Evolutionary conservation across 2,113 vertebrate genomes (phyloP).

Genomic region (Zingel zingel): DNA sequence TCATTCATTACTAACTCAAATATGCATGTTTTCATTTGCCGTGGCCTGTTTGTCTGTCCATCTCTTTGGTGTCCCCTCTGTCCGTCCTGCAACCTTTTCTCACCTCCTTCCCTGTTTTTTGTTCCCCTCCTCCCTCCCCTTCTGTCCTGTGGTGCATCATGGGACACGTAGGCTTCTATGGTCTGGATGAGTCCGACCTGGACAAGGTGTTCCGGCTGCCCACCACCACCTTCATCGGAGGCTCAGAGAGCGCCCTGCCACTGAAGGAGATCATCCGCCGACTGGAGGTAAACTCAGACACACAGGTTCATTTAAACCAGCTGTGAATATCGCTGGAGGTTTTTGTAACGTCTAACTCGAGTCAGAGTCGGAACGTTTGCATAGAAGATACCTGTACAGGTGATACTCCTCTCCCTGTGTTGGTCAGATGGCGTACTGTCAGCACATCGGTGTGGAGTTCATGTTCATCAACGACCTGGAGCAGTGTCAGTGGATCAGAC

Average conservation of each 20-base stretch:
- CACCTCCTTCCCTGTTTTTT: constrained; percentile 14
- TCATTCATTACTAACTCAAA: not conserved
- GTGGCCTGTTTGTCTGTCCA: not conserved
- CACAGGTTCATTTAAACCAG: not conserved
- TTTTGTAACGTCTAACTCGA: not conserved
- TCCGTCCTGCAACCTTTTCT: constrained; percentile 10
- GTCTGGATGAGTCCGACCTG: constrained; percentile 94
- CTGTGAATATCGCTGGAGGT: no score
- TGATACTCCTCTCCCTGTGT: not conserved
- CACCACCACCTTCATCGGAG: constrained; percentile 98
- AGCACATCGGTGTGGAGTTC: constrained; percentile 98
- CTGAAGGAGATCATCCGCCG: constrained; percentile 96
- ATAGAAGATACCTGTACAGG: not conserved
- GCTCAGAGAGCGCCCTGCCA: constrained; percentile 91
- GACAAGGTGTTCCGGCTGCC: constrained; percentile 98
- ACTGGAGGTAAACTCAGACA: constrained; percentile 87
- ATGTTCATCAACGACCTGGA: constrained; percentile 99
- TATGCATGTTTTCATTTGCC: not conserved
- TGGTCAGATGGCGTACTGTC: constrained; percentile 94
- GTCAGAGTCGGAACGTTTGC: not conserved
- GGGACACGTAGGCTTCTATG: constrained; percentile 92
- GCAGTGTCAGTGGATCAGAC: constrained; percentile 98
- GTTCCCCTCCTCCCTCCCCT: not conserved
- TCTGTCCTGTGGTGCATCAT: constrained; percentile 56
- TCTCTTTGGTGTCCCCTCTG: not conserved